Base-by-base conservation (phyloP, 2,113 vertebrate genomes). In the Conger conger region DNA sequence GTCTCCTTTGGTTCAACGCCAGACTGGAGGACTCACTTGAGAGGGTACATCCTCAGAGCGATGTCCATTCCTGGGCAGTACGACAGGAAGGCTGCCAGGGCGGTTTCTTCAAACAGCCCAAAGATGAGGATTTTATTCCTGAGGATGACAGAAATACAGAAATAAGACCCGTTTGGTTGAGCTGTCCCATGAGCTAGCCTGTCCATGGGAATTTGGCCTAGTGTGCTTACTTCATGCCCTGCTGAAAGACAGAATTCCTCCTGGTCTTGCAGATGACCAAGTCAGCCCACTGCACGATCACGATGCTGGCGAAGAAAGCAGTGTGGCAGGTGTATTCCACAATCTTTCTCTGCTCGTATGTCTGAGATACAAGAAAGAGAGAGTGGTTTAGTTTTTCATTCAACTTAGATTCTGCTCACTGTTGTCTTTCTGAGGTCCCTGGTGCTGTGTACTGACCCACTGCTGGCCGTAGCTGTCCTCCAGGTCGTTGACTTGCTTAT, bases 321-420 rank as follows among this genome's bases (percentile, higher is more conserved):
- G 97, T 99, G 93, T 99, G 97, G 92, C 97, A 99, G 0, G 97
- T 99, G 90, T 97, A 99, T 94, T 98, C 97, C 82, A 98, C 97
- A 83, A 98, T 97, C 93, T 99, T 99, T 60, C 97, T 96, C 92
- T 98, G 97, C 92, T 99, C 97, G 0, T 98, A 99, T 0, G 97
- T 98, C 97, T 98, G 87, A 23, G 77, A 1, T 63, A 27, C 57
- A 53, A 50, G 36, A 57, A 57, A 9, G 38, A 60, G 23, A 40
- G 3, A 30, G n/a, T 17, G 15, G 18, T 27, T 63, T 27, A 63
- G 20, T 63, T 57, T 63, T 63, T 63, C 57, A 20, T 15, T 50
- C 0, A 42, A 42, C 1, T 1, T 42, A 6, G 40, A 42, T 9
- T 68, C 60, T 68, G 20, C 27, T 68, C 60, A 68, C 40, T 42